Evolutionary conservation across 2,797 vertebrate genomes (phyloP).

Genomic region (Sparus aurata): DNA sequence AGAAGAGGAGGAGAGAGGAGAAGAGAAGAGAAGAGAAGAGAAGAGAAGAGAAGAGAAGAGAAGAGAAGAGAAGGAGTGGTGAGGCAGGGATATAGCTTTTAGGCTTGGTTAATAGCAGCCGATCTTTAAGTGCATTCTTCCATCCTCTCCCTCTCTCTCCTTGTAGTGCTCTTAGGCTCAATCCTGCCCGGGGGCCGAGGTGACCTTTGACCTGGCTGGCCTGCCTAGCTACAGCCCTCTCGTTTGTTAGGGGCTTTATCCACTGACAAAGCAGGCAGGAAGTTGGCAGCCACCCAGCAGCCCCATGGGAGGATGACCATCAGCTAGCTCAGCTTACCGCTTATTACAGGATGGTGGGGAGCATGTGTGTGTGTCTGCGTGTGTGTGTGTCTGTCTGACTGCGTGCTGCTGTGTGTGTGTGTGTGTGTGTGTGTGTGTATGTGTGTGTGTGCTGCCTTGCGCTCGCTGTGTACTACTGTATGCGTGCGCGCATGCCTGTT

Average conservation of each 20-base stretch:
- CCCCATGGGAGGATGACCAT: constrained; percentile 91
- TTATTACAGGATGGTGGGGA: constrained; percentile 86
- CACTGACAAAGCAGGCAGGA: constrained; percentile 90
- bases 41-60: constrained; percentile 20
- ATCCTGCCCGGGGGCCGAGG: constrained; percentile 83
- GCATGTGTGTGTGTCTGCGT: constrained; percentile 74
- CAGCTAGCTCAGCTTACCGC: constrained; percentile 92
- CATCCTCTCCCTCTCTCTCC: constrained; percentile 70
- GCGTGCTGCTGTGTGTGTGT: constrained; percentile 19
- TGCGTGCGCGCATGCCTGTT: constrained; percentile 41
- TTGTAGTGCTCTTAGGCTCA: constrained; percentile 83
- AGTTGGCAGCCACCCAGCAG: constrained; percentile 90
- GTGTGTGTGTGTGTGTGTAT: constrained; percentile 32
- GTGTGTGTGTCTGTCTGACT: constrained; percentile 29
- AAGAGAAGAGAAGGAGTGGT: constrained; percentile 20
- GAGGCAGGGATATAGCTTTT: constrained; percentile 64
- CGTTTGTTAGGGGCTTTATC: constrained; percentile 93
- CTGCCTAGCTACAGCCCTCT: constrained; percentile 90
- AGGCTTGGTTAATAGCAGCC: constrained; percentile 72
- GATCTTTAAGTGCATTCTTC: constrained; percentile 84
- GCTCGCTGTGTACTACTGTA: constrained; percentile 19
- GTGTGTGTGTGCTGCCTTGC: constrained; percentile 41
- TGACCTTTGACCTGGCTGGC: constrained; percentile 89
- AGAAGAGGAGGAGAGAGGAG: constrained; percentile 31
- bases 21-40: constrained; percentile 27